Percentiles rank a stretch among this genome's conserved stretches.
Conservation (phyloP, 2,888 invertebrate species). For the Lasioglossum lativentre region DNA sequence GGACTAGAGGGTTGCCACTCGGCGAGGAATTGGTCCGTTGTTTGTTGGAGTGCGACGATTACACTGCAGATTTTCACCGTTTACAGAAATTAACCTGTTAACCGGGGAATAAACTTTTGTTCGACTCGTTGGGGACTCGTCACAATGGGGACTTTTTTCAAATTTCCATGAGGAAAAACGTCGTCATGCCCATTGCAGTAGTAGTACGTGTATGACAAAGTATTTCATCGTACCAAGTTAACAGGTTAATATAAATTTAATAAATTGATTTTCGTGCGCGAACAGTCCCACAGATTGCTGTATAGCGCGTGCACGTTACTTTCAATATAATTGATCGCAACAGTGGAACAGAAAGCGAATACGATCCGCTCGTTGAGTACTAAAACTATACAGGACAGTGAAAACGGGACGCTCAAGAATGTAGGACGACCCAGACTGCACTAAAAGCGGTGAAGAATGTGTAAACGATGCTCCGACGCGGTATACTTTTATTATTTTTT, state of each 20-base stretch:
- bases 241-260: too few relatives aligned
- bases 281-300: too few relatives aligned
- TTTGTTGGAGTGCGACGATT: not conserved
- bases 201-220: too few relatives aligned
- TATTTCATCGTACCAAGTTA: too few relatives aligned
- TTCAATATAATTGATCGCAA: not conserved
- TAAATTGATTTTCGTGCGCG: not conserved
- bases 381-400: not conserved
- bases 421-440: not conserved
- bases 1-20: not conserved
- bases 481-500: constrained; percentile 2
- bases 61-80: not conserved
- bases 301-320: not conserved
- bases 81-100: not conserved
- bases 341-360: not conserved
- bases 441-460: constrained; percentile 7
- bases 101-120: too few relatives aligned
- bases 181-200: too few relatives aligned
- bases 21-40: not conserved
- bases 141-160: too few relatives aligned
- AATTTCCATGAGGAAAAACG: too few relatives aligned
- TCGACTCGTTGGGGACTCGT: too few relatives aligned
- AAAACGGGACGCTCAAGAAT: not conserved
- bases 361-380: not conserved
- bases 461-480: not conserved